Evolutionary conservation across 1,140 invertebrate species (phyloP), one percentile per base, ranked within the genome.

Genomic region (Papilio helenus): DNA sequence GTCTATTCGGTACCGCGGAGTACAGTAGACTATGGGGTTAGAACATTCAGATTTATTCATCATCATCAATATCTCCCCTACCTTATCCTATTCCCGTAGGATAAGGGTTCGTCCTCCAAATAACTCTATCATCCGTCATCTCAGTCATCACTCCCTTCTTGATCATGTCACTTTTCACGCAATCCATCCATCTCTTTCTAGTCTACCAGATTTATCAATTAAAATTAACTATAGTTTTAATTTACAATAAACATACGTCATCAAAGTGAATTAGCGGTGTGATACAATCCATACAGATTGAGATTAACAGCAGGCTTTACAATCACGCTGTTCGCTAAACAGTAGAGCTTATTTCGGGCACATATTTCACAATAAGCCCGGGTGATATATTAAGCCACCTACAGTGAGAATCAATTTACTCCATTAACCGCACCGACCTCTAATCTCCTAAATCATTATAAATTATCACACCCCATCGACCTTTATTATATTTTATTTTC

Each of bases 351-450:
- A 77, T 77, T 65, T 65, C 51, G 39, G 55, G 14, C 76, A 77
- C 76, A 77, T 77, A 77, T 77, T 77, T 77, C 76, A 77, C 76
- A 77, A 77, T 77, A 77, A 77, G 76, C 76, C 55, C 76, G 29
- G 12, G 76, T 77, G 76, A 77, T 77, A 77, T 77, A 77, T 77
- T 77, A 77, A 77, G 76, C 76, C 76, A 77, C 76, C 76, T 77
- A 77, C 72, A 74, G 29, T 61, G 76, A 77, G 76, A 77, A 77
- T 77, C 76, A 77, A 77, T 77, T 77, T 77, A 77, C 76, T 77
- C 76, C 76, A 77, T 77, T 77, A 77, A 77, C 76, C 76, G 34
- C 76, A 55, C 26, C 20, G 58, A 77, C 76, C 76, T 77, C 76
- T 77, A 77, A 77, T 77, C 76, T 42, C 72, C 39, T 74, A 74